These are phyloP conservation scores for Elysia chlorotica DNA, from an alignment of 1,140 invertebrate genomes.

Conservation along the genomic window DNA sequence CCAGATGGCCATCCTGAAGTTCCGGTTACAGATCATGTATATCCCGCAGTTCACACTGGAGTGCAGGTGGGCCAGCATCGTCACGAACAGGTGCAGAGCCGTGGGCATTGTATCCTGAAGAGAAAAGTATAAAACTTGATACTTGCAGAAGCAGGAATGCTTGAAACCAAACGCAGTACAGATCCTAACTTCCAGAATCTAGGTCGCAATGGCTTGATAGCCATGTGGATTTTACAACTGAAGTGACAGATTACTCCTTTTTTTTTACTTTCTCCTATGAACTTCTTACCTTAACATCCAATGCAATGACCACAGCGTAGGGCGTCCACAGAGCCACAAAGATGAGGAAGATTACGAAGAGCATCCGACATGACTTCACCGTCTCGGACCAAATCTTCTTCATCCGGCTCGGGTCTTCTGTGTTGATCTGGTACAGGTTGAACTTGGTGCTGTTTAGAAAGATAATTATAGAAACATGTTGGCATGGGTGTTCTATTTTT, in stretches of 20 bases:
- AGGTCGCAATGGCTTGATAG: no score
- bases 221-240: no score
- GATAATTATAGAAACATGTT: background rate
- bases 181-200: no score
- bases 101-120: conserved; percentile 31
- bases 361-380: conserved; percentile 41
- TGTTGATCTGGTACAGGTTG: conserved; percentile 34
- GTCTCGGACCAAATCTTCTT: conserved; percentile 41
- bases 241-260: no score
- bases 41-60: conserved; percentile 51
- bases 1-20: conserved; percentile 30
- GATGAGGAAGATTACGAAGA: conserved; percentile 51
- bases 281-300: conserved; percentile 35
- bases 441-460: conserved; percentile 37
- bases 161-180: no score
- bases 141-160: no score
- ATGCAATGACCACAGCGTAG: conserved; percentile 47
- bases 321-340: conserved; percentile 58
- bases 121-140: no score
- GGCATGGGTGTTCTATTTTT: no score
- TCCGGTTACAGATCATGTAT: conserved; percentile 43
- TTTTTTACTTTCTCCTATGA: no score
- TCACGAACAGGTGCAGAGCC: conserved; percentile 48
- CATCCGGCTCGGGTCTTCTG: conserved; percentile 28
- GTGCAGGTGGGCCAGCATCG: conserved; percentile 54